phyloP scores from a whole-genome alignment of 2,888 invertebrate genomes.

The Glyphotaelius pellucidus region DNA sequence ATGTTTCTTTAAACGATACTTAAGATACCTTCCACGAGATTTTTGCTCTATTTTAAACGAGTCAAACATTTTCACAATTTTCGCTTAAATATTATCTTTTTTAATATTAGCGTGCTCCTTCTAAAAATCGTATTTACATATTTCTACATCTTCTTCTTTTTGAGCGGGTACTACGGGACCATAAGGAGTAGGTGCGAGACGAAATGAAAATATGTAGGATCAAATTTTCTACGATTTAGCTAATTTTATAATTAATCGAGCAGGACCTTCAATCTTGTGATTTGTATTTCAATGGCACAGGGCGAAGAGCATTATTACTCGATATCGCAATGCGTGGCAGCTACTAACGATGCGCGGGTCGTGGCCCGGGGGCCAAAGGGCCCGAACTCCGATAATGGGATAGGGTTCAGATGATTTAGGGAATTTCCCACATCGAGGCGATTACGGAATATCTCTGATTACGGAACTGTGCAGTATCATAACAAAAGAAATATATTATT shows the following conservation, averaged over 20 bases:
- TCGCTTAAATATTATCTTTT: too few relatives aligned
- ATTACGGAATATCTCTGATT: conserved; percentile 23
- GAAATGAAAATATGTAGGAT: background rate
- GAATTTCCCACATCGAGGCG: conserved; percentile 48
- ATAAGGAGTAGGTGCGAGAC: too few relatives aligned
- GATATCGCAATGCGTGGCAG: conserved; percentile 37
- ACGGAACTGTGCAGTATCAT: background rate
- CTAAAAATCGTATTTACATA: too few relatives aligned
- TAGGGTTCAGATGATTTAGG: conserved; percentile 20
- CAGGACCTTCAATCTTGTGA: background rate
- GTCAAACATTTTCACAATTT: too few relatives aligned
- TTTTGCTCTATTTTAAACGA: too few relatives aligned
- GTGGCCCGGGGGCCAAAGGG: conserved; percentile 39
- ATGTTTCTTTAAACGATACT: too few relatives aligned
- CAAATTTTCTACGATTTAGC: background rate
- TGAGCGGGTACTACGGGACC: too few relatives aligned
- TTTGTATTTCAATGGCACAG: background rate
- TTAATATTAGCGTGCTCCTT: too few relatives aligned
- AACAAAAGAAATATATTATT: background rate
- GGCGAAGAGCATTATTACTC: background rate
- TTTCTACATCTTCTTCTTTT: too few relatives aligned
- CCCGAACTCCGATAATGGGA: conserved; percentile 49
- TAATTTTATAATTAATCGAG: too few relatives aligned
- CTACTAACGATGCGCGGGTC: conserved; percentile 55
- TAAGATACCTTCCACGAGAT: too few relatives aligned